These are phyloP conservation scores for Drosophila kuntzei DNA, from an alignment of 2,888 invertebrate species.

Conservation along the genomic window DNA sequence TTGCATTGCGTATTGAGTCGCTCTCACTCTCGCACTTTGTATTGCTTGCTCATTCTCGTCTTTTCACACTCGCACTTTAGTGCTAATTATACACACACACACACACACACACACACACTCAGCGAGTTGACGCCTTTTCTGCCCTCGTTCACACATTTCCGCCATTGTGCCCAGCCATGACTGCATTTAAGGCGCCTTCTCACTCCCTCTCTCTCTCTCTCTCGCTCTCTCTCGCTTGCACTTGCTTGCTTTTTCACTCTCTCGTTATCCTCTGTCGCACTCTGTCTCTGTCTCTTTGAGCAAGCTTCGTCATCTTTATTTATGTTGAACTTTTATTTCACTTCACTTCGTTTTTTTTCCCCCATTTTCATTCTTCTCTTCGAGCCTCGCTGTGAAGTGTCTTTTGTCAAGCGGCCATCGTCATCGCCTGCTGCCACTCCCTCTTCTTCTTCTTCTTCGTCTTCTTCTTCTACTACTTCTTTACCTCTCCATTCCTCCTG, in stretches of 20 bases:
- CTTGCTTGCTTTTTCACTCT: slow-evolving; percentile 7
- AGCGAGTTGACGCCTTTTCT: slow-evolving; percentile 56
- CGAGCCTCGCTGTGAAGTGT: slow-evolving; percentile 52
- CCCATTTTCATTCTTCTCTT: slow-evolving; percentile 15
- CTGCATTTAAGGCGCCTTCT: slow-evolving; percentile 54
- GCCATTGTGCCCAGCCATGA: slow-evolving; percentile 82
- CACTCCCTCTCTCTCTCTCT: slow-evolving; percentile 25
- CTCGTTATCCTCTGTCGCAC: slow-evolving; percentile 14
- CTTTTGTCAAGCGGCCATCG: slow-evolving; percentile 77
- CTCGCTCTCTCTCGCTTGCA: slow-evolving; percentile 1
- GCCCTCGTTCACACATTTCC: slow-evolving; percentile 79
- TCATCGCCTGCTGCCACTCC: slow-evolving; percentile 53
- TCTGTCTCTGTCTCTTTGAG: slow-evolving; percentile 30
- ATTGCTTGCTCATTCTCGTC: neutral
- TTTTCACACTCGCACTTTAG: slow-evolving; percentile 29
- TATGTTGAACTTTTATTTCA: slow-evolving; percentile 63
- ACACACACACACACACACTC: slow-evolving; percentile 14
- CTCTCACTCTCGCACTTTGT: neutral
- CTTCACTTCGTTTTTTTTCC: slow-evolving; percentile 15
- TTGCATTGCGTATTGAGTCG: slow-evolving; percentile 3
- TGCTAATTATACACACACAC: slow-evolving; percentile 63
- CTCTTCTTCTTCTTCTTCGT: slow-evolving; percentile 24
- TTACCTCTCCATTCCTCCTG: slow-evolving; percentile 23
- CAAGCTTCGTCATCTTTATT: slow-evolving; percentile 80
- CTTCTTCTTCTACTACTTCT: slow-evolving; percentile 14